Conservation (phyloP, 2,888 invertebrate genomes). For the Camponotus fellah region DNA sequence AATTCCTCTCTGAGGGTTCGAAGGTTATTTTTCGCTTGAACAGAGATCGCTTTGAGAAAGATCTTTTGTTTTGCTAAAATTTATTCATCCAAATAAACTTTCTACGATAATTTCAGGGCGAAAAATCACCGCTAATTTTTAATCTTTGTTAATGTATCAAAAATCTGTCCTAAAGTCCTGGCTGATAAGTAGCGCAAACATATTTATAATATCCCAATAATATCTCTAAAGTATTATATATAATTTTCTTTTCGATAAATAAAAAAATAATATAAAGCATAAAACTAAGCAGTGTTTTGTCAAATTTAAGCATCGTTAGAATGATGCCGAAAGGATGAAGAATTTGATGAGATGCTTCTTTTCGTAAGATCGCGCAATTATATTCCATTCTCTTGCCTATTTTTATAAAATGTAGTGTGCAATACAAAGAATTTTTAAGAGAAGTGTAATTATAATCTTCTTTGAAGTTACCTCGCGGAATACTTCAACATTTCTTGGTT, state of each 20-base stretch:
- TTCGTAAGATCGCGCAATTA: background rate
- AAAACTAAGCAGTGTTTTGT: background rate
- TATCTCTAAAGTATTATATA: background rate
- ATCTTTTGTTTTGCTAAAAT: conserved; percentile 20
- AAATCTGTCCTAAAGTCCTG: background rate
- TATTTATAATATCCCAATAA: background rate
- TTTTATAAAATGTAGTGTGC: background rate
- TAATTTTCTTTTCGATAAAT: background rate
- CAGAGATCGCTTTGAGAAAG: background rate
- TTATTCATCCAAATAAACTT: background rate
- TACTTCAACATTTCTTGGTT: background rate
- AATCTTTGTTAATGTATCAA: background rate
- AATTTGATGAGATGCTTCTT: background rate
- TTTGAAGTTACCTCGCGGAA: background rate
- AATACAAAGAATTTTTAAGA: background rate
- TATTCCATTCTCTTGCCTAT: background rate
- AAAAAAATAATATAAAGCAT: background rate
- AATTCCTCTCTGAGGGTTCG: background rate
- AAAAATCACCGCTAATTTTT: conserved; percentile 8
- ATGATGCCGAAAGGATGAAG: background rate
- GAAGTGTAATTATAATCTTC: background rate
- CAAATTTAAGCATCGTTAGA: background rate
- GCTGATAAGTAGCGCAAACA: background rate
- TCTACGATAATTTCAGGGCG: background rate
- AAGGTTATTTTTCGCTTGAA: background rate